phyloP scores from a whole-genome alignment of 2,797 vertebrate genomes.

The Coilia nasus region DNA sequence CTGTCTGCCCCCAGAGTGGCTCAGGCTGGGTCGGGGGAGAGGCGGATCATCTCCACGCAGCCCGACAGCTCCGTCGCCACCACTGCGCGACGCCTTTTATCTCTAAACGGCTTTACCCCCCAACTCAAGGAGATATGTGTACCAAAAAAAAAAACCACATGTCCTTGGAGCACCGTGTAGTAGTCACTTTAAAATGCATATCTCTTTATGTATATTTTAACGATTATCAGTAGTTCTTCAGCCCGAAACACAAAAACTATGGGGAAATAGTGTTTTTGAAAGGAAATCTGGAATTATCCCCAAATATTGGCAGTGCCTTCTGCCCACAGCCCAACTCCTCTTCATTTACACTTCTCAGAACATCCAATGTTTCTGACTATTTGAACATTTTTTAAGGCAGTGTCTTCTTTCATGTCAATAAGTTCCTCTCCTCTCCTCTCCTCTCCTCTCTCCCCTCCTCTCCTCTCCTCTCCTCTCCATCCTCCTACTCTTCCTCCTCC shows the following conservation, averaged over 20 bases:
- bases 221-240: not conserved
- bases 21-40: not conserved
- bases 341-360: not conserved
- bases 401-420: not conserved
- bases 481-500: slow-evolving; percentile 24
- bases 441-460: slow-evolving; percentile 37
- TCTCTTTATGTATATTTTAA: not conserved
- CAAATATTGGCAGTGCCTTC: not conserved
- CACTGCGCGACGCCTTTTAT: not conserved
- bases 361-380: not conserved
- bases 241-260: not conserved
- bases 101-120: not conserved
- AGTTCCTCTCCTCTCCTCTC: not conserved
- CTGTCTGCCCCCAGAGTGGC: slow-evolving; percentile 1
- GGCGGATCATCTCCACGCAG: not conserved
- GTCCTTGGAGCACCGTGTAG: not conserved
- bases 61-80: not conserved
- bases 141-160: not conserved
- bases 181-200: slow-evolving; percentile 8
- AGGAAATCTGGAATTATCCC: not conserved
- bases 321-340: not conserved
- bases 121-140: not conserved
- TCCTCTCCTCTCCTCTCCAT: slow-evolving; percentile 42
- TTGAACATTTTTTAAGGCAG: slow-evolving; percentile 1
- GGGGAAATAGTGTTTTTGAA: not conserved